Evolutionary conservation across 1,140 invertebrate species (phyloP).

Genomic region (Chymomyza costata): DNA sequence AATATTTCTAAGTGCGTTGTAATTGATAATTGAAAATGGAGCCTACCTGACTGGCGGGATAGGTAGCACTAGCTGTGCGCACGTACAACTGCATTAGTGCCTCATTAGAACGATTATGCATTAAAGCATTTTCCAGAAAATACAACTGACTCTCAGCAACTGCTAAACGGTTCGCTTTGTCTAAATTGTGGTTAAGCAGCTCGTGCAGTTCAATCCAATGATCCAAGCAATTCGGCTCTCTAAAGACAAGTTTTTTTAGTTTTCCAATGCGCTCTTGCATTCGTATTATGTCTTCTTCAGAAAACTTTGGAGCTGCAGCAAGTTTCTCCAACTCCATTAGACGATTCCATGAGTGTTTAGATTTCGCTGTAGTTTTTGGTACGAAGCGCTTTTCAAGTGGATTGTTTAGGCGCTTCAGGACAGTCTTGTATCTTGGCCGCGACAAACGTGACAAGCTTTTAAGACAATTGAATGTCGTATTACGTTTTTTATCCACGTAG

Average conservation of each 20-base stretch:
- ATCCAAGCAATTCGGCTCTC: conserved; percentile 16
- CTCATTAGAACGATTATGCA: conserved; percentile 77
- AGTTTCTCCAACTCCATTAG: background rate
- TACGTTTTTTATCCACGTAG: conserved; percentile 77
- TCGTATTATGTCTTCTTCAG: background rate
- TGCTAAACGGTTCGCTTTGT: conserved; percentile 36
- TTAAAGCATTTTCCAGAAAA: conserved; percentile 28
- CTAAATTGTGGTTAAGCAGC: conserved; percentile 27
- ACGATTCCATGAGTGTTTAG: conserved; percentile 6
- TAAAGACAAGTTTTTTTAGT: conserved; percentile 2
- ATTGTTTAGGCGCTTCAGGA: background rate
- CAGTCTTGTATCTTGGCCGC: conserved; percentile 70
- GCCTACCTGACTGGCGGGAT: conserved; percentile 54
- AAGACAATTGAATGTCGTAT: conserved; percentile 74
- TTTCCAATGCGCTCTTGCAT: conserved; percentile 14
- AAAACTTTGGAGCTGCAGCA: background rate
- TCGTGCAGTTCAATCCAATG: conserved; percentile 40
- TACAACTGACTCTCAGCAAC: conserved; percentile 47
- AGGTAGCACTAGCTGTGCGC: conserved; percentile 28
- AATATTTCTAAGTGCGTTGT: background rate
- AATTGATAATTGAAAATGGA: conserved; percentile 76
- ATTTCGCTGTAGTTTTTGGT: no score
- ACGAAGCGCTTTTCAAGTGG: background rate
- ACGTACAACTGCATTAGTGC: conserved; percentile 77
- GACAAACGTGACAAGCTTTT: conserved; percentile 23